Percentiles rank a stretch among this genome's conserved stretches.
These are phyloP conservation scores for Phlogophora meticulosa DNA, from an alignment of 2,888 invertebrate genomes.

Conservation along the genomic window DNA sequence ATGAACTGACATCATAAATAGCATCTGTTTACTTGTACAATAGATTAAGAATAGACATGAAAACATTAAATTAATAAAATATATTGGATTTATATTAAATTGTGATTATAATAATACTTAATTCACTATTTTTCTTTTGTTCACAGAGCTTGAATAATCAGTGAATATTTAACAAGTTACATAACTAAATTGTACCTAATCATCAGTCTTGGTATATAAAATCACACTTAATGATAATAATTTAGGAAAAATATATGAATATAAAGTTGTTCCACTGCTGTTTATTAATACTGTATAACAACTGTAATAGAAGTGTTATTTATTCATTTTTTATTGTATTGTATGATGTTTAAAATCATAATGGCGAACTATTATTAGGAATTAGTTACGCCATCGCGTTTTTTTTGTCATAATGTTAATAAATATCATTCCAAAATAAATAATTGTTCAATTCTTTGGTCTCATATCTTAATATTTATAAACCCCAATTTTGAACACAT, in stretches of 20 bases:
- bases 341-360: slow-evolving; percentile 64
- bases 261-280: slow-evolving; percentile 62
- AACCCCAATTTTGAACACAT: slow-evolving; percentile 10
- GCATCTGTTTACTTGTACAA: neutral
- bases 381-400: slow-evolving; percentile 70
- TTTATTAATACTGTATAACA: slow-evolving; percentile 70
- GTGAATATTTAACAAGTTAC: slow-evolving; percentile 49
- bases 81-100: neutral
- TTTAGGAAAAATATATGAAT: slow-evolving; percentile 61
- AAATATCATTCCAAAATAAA: slow-evolving; percentile 85
- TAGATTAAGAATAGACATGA: slow-evolving; percentile 6
- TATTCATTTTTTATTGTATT: slow-evolving; percentile 76
- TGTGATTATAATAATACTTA: neutral
- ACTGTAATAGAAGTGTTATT: slow-evolving; percentile 75
- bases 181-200: slow-evolving; percentile 66
- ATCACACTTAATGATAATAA: slow-evolving; percentile 65
- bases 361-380: slow-evolving; percentile 68
- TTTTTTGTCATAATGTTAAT: slow-evolving; percentile 72
- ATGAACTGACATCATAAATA: slow-evolving; percentile 8
- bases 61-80: slow-evolving; percentile 2
- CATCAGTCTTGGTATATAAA: slow-evolving; percentile 60
- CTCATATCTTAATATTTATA: neutral
- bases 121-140: slow-evolving; percentile 64
- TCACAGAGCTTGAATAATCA: slow-evolving; percentile 81
- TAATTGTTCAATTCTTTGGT: slow-evolving; percentile 69